Conservation (phyloP, 2,797 vertebrate genomes). For the Fundulus diaphanus region DNA sequence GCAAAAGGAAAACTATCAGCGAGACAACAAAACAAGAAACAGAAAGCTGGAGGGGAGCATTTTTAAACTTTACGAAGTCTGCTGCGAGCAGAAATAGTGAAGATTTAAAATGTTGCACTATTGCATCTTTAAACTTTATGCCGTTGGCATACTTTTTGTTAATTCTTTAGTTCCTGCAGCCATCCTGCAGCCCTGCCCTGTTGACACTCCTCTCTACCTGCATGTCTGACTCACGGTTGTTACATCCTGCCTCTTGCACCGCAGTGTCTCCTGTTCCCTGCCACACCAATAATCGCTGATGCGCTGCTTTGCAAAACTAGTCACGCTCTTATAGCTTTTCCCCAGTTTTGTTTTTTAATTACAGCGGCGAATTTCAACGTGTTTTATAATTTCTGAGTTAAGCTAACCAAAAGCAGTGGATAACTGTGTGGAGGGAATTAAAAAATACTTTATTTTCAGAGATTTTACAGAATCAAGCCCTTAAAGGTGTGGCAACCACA, state of each 20-base stretch:
- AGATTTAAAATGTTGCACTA: neutral
- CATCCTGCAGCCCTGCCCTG: neutral
- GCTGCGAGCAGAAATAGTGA: neutral
- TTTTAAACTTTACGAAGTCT: neutral
- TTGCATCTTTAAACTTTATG: too few species aligned
- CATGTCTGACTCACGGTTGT: neutral
- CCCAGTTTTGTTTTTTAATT: too few species aligned
- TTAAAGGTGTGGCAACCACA: neutral
- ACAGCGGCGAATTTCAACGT: too few species aligned
- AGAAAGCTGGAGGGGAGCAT: neutral
- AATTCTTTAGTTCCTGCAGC: too few species aligned
- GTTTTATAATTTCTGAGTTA: too few species aligned
- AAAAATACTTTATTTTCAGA: neutral
- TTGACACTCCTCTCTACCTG: neutral
- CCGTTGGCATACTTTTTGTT: neutral
- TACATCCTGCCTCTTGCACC: neutral
- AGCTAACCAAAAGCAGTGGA: too few species aligned
- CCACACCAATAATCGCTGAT: neutral
- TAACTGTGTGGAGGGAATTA: too few species aligned
- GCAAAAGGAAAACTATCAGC: slow-evolving; percentile 41
- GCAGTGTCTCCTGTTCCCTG: neutral
- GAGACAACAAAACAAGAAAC: slow-evolving; percentile 33
- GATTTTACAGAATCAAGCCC: neutral
- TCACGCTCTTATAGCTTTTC: too few species aligned
- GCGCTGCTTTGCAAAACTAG: too few species aligned